Conservation (phyloP, 2,113 vertebrate species). For the Heterochromis multidens region DNA sequence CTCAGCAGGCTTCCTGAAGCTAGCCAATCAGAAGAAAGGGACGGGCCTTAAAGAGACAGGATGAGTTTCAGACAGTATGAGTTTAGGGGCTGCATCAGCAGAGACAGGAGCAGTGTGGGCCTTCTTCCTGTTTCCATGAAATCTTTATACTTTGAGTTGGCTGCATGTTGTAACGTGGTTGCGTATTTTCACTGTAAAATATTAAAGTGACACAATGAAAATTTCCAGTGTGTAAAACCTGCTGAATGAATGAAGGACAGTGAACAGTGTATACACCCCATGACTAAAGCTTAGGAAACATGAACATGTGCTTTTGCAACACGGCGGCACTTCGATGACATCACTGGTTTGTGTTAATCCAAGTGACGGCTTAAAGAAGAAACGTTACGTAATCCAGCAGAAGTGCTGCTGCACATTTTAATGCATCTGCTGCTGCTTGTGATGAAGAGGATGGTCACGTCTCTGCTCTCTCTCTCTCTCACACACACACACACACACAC, state of each 20-base stretch:
- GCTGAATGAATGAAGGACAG: not conserved
- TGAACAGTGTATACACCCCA: not conserved
- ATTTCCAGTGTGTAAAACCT: not conserved
- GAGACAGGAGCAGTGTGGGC: not conserved
- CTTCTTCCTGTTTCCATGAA: not conserved
- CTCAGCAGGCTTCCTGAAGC: not conserved
- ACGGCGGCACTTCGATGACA: not conserved
- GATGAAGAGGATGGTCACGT: not conserved
- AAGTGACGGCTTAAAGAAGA: conserved; percentile 10
- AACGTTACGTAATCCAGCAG: conserved; percentile 1
- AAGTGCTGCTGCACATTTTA: not conserved
- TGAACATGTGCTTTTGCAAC: not conserved
- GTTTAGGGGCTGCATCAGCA: not conserved
- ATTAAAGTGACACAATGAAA: not conserved
- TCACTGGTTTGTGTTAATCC: conserved; percentile 27
- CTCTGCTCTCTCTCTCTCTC: not conserved
- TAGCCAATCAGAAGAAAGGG: not conserved
- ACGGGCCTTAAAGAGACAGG: not conserved
- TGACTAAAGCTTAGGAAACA: not conserved
- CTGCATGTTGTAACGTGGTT: not conserved
- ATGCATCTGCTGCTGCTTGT: not conserved
- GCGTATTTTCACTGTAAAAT: not conserved
- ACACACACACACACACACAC: not conserved
- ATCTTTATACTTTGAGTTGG: not conserved
- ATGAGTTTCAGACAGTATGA: not conserved